Percentiles rank a stretch among this genome's conserved stretches.
Conservation (phyloP, 2,888 invertebrate species). For the Andrena chrysosceles region DNA sequence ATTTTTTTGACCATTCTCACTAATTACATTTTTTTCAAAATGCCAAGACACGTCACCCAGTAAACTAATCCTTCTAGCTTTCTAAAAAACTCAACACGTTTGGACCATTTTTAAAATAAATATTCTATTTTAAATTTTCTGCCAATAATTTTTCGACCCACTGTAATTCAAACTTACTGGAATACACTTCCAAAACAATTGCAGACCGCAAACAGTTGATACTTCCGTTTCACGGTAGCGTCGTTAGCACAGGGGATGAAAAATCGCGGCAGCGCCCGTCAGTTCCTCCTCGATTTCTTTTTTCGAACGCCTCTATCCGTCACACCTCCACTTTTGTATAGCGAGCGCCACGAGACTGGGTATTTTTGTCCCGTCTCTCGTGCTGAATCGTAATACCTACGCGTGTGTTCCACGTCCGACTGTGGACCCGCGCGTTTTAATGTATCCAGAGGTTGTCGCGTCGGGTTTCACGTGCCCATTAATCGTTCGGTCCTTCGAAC, state of each 20-base stretch:
- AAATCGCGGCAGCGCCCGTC: constrained; percentile 17
- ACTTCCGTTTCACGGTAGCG: neutral
- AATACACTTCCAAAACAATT: no score
- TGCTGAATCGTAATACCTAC: constrained; percentile 48
- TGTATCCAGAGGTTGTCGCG: constrained; percentile 43
- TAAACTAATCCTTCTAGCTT: no score
- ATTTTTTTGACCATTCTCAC: no score
- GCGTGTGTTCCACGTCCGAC: constrained; percentile 40
- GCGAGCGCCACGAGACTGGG: constrained; percentile 24
- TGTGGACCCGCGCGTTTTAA: constrained; percentile 28
- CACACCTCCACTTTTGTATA: constrained; percentile 49
- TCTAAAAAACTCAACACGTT: no score
- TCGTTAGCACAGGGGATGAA: neutral
- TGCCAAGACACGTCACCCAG: no score
- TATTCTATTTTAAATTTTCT: no score
- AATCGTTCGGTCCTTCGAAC: constrained; percentile 36
- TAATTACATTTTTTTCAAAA: no score
- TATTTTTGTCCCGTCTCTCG: constrained; percentile 55
- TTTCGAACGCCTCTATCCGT: constrained; percentile 44
- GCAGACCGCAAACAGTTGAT: neutral
- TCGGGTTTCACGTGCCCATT: constrained; percentile 55
- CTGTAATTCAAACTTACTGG: neutral
- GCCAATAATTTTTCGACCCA: no score
- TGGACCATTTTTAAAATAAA: no score
- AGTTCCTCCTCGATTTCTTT: constrained; percentile 31